phyloP scores from a whole-genome alignment of 2,888 invertebrate species.

The Rutpela maculata region DNA sequence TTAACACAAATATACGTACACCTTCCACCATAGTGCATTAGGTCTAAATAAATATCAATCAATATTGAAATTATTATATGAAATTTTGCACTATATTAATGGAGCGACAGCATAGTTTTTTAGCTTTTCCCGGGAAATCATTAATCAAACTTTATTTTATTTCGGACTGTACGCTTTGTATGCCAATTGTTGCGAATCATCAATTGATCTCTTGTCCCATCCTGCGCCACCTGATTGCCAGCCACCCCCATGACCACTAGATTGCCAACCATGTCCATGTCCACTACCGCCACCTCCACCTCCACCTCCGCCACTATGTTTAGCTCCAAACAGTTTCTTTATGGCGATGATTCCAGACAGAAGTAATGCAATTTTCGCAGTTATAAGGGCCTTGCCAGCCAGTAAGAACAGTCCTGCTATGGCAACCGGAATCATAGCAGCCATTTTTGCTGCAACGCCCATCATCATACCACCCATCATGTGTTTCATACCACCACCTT shows the following conservation, averaged over 20 bases:
- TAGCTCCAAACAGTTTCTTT: constrained; percentile 86
- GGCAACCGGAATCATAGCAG: constrained; percentile 86
- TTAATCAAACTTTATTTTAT: constrained; percentile 58
- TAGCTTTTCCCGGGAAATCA: no score
- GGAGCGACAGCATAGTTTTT: no score
- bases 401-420: constrained; percentile 88
- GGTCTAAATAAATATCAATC: no score
- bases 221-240: constrained; percentile 76
- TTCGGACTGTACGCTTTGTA: constrained; percentile 80
- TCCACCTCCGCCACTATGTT: constrained; percentile 76
- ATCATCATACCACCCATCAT: constrained; percentile 96
- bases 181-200: constrained; percentile 81
- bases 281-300: constrained; percentile 68
- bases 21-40: no score
- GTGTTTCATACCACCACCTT: constrained; percentile 85
- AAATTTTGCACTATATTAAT: no score
- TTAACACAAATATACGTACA: no score
- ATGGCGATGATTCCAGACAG: constrained; percentile 88
- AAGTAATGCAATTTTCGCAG: constrained; percentile 86
- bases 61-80: no score
- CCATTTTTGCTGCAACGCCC: constrained; percentile 90
- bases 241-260: constrained; percentile 66
- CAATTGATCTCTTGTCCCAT: constrained; percentile 84
- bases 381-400: constrained; percentile 91
- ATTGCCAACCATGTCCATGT: constrained; percentile 66